Evolutionary conservation across 2,888 invertebrate genomes (phyloP), one percentile per base, ranked within the genome.

Genomic region (Pyrocoelia pectoralis): DNA sequence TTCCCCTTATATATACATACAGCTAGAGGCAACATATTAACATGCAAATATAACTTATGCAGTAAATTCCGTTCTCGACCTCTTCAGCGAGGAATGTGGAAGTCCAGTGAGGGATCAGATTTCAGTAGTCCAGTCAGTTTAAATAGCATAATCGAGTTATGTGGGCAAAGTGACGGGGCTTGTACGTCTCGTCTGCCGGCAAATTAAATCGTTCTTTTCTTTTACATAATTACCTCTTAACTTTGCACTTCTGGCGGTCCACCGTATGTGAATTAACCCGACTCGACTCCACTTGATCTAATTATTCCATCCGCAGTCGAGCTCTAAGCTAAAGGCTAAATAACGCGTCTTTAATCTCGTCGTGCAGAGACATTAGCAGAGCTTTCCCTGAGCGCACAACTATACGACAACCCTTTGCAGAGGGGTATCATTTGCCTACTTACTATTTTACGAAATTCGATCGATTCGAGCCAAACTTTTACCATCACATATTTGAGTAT

Each of bases 301-400:
- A 80, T 80, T 80, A 79, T 77, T 76, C 76, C 74, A 74, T 78
- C 76, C 77, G 75, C 74, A 76, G 75, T 72, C 74, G 74, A 72
- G 76, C 76, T 74, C 75, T 78, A 76, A 78, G 77, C 78, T 76
- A 78, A 76, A 77, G 77, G 77, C 77, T 77, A 77, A 78, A 78
- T 79, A 77, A 78, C 79, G 78, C 77, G 77, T 79, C 79, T 79
- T 79, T 79, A 79, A 79, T 79, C 78, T 76, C 70, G 68, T 75
- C 69, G 72, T 67, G 70, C 72, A 71, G 72, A 71, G 71, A 72
- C 71, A 74, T 73, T 72, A 74, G 70, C 71, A 61, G 65, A 61
- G 65, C 65, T 65, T 65, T 65, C 65, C 65, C 65, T 56, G 59
- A 56, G 64, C 64, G 63, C 58, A 59, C 63, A 55, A 52, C 63